Evolutionary conservation across 2,113 vertebrate species (phyloP).

Genomic region (Sitta europaea): DNA sequence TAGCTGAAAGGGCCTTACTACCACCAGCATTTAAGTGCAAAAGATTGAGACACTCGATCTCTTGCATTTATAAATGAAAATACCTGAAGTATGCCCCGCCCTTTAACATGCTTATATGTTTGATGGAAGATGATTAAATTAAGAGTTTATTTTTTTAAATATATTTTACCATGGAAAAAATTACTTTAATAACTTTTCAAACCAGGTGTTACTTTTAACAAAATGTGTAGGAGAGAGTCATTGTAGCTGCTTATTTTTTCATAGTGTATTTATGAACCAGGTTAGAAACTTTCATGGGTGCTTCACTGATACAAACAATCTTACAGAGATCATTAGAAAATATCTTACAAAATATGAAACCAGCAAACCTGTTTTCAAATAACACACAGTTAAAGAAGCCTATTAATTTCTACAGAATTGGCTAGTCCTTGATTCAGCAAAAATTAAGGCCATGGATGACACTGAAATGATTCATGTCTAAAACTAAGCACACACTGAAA

Average conservation of each 20-base stretch:
- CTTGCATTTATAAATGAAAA: slow-evolving; percentile 43
- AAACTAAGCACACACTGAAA: slow-evolving; percentile 40
- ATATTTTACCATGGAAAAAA: slow-evolving; percentile 61
- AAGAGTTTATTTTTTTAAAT: slow-evolving; percentile 80
- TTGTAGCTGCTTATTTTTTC: slow-evolving; percentile 68
- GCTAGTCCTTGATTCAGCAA: slow-evolving; percentile 47
- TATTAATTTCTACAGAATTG: neutral
- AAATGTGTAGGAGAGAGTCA: slow-evolving; percentile 20
- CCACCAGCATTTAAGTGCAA: slow-evolving; percentile 56
- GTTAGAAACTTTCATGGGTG: slow-evolving; percentile 61
- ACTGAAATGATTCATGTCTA: neutral
- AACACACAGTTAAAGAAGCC: slow-evolving; percentile 3
- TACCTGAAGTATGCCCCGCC: slow-evolving; percentile 43
- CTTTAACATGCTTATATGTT: slow-evolving; percentile 49
- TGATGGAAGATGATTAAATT: slow-evolving; percentile 47
- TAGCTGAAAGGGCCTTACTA: slow-evolving; percentile 57
- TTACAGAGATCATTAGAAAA: neutral
- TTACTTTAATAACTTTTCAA: slow-evolving; percentile 65
- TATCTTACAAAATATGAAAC: slow-evolving; percentile 11
- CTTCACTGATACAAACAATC: slow-evolving; percentile 34
- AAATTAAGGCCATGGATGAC: neutral
- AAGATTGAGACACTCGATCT: neutral
- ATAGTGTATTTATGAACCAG: slow-evolving; percentile 45
- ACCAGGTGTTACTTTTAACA: slow-evolving; percentile 54
- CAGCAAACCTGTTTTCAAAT: slow-evolving; percentile 26